These are phyloP conservation scores for Phthorimaea operculella DNA, from an alignment of 1,140 invertebrate species.

Conservation along the genomic window DNA sequence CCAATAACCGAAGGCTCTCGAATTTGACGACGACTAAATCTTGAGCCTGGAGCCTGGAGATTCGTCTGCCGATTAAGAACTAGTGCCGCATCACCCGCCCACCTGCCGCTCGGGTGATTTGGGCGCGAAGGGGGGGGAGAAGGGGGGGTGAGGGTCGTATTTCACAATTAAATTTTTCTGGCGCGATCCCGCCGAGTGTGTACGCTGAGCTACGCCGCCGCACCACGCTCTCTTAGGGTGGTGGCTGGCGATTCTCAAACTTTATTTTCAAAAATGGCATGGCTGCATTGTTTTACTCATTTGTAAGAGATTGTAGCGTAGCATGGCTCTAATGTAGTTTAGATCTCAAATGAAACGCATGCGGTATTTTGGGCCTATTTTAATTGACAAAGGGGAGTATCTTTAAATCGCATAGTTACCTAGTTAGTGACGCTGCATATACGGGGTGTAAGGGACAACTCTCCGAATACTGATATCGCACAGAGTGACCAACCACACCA, in stretches of 20 bases:
- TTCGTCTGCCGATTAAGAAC: conserved; percentile 12
- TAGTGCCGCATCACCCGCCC: conserved; percentile 15
- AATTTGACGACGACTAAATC: conserved; percentile 7
- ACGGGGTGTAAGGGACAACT: no score
- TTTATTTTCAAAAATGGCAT: conserved; percentile 1
- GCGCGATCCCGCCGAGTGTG: conserved; percentile 51
- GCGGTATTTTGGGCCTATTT: no score
- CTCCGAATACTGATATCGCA: no score
- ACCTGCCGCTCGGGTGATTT: conserved; percentile 27
- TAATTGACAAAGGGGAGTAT: no score
- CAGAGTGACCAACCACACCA: no score
- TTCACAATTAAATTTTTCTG: conserved; percentile 66
- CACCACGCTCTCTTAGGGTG: conserved; percentile 41
- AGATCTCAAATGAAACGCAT: no score
- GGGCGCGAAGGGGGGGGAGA: conserved; percentile 12
- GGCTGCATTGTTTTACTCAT: background rate
- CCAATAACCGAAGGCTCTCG: background rate
- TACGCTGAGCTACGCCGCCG: conserved; percentile 42
- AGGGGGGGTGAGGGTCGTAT: conserved; percentile 38
- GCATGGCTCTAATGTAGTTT: no score
- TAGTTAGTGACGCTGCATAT: no score
- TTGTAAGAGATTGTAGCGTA: no score
- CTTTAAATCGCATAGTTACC: no score
- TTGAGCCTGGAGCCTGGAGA: background rate
- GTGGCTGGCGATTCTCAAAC: conserved; percentile 30